A percentile compares a stretch with the other conserved stretches of the same genome.
Conservation (phyloP, 2,113 vertebrate genomes). For the Megaleporinus macrocephalus region DNA sequence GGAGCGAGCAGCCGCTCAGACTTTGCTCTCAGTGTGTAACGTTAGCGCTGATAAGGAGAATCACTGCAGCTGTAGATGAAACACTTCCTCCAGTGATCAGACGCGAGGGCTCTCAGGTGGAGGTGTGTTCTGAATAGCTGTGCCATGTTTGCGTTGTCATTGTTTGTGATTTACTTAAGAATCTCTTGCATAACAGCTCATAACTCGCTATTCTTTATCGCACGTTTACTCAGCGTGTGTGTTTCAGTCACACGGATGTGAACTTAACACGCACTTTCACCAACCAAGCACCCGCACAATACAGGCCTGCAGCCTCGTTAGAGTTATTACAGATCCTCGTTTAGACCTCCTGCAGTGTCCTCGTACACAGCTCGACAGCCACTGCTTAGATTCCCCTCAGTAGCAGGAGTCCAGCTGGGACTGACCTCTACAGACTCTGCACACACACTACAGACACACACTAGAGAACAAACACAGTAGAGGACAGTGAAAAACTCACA, state of each 20-base stretch:
- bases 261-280: not conserved
- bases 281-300: not conserved
- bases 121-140: constrained; percentile 2
- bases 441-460: too few species aligned
- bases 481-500: too few species aligned
- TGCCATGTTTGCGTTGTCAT: not conserved
- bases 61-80: not conserved
- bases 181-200: not conserved
- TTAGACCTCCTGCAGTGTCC: too few species aligned
- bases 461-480: too few species aligned
- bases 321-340: too few species aligned
- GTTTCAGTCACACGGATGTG: not conserved
- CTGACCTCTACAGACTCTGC: too few species aligned
- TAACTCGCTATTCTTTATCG: not conserved
- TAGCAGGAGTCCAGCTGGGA: too few species aligned
- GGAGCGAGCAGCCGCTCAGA: too few species aligned
- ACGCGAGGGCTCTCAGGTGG: not conserved
- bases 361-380: too few species aligned
- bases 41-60: constrained; percentile 8
- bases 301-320: too few species aligned
- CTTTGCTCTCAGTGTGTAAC: too few species aligned
- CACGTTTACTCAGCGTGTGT: not conserved
- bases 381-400: too few species aligned
- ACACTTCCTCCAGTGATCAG: not conserved
- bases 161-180: not conserved